A percentile compares a stretch with the other conserved stretches of the same genome.
Evolutionary conservation across 2,888 invertebrate genomes (phyloP).

Genomic region (Adineta ricciae): DNA sequence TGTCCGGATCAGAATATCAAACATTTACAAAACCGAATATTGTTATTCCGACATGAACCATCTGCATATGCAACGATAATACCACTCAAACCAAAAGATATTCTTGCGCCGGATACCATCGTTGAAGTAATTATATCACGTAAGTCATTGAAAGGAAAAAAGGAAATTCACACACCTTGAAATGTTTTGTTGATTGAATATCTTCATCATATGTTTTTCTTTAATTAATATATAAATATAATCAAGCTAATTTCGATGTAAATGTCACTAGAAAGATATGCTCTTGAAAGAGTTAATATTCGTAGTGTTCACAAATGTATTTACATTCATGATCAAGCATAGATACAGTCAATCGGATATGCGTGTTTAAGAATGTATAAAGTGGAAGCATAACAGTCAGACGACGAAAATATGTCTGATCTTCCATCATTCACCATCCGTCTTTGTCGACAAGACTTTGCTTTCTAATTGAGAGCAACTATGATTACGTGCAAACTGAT

Average conservation of each 20-base stretch:
- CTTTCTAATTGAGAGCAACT: neutral
- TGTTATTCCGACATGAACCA: constrained; percentile 17
- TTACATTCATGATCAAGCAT: neutral
- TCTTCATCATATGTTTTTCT: neutral
- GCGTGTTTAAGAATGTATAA: neutral
- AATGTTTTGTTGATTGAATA: too few relatives aligned
- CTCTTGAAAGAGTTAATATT: neutral
- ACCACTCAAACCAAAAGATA: constrained; percentile 2
- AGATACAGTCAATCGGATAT: neutral
- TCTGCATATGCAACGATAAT: neutral
- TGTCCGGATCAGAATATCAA: constrained; percentile 10
- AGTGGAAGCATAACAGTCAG: neutral
- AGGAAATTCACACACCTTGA: too few relatives aligned
- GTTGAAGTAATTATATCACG: constrained; percentile 21
- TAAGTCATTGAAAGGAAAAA: neutral
- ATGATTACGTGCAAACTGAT: neutral
- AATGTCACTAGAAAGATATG: neutral
- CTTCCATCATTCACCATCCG: neutral
- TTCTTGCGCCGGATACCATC: neutral
- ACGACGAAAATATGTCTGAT: too few relatives aligned
- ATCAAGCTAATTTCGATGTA: neutral
- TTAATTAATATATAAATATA: neutral
- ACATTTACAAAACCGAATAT: neutral
- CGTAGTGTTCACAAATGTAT: neutral
- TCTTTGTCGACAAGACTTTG: neutral